Evolutionary conservation across 2,797 vertebrate species (phyloP), one percentile per base, ranked within the genome.

Genomic region (Monodelphis domestica): DNA sequence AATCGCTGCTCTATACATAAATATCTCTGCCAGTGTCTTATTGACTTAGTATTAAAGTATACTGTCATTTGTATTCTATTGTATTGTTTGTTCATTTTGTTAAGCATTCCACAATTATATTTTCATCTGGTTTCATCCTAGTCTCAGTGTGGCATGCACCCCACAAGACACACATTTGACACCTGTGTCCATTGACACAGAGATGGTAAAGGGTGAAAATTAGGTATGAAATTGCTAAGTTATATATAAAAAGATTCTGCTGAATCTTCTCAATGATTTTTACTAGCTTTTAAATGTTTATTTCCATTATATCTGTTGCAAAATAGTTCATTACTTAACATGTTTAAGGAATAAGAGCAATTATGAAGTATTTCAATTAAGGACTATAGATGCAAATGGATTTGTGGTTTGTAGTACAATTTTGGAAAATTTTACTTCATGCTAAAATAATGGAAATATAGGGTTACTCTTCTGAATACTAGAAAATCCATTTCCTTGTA

Each of bases 401-500:
- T 91, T 93, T 91, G 53, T 87, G 91, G 12, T 91, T 91, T 12
- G 28, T 90, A 33, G 56, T 50, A 55, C 53, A 56, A 70, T 5
- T 89, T 12, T 28, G 12, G 63, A 94, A 70, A 53, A 87, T 90
- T 95, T 89, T 91, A 89, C 30, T 94, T 92, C 33, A 53, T 56
- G 53, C 91, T 91, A 94, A 21, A 92, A 93, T 89, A 92, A 91
- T 94, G 91, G 91, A 89, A 94, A 88, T 59, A 54, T 51, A 54
- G 90, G 29, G 89, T 38, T 88, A 89, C 55, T 12, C 53, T 51
- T 95, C 89, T 91, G 45, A 89, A 89, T 89, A 5, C 7, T 28
- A 70, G 24, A 59, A 52, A 59, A 92, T 78, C 21, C 24, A 91
- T 70, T 93, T 95, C 45, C 24, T 95, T 92, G 88, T 90, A 92